phyloP scores from a whole-genome alignment of 2,888 invertebrate genomes.

The Nesidiocoris tenuis region DNA sequence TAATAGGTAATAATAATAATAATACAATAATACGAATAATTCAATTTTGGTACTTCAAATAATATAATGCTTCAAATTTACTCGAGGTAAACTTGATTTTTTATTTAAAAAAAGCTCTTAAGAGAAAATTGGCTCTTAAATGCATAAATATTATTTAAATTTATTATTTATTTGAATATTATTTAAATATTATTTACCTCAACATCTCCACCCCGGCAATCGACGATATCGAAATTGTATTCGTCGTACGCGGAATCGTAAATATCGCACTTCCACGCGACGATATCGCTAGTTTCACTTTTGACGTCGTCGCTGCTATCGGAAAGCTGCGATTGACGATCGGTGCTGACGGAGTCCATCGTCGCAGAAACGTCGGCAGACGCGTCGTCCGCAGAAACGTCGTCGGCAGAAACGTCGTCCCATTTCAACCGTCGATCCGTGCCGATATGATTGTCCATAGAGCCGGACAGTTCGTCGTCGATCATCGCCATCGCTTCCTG shows the following conservation, averaged over 20 bases:
- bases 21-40: too few species aligned
- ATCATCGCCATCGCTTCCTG: conserved; percentile 12
- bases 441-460: conserved; percentile 26
- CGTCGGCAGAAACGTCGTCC: conserved; percentile 21
- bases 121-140: too few species aligned
- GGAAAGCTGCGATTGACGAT: neutral
- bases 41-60: too few species aligned
- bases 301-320: conserved; percentile 36
- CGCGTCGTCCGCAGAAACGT: too few species aligned
- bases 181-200: conserved; percentile 33
- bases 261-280: conserved; percentile 53
- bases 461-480: conserved; percentile 22
- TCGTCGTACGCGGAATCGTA: conserved; percentile 51
- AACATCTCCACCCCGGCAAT: conserved; percentile 34
- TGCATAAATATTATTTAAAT: too few species aligned
- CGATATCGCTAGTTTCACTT: conserved; percentile 53
- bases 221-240: conserved; percentile 47
- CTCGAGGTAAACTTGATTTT: too few species aligned
- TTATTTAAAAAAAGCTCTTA: too few species aligned
- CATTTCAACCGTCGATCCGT: neutral
- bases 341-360: conserved; percentile 31
- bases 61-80: too few species aligned
- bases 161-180: too few species aligned
- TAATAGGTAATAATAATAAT: too few species aligned
- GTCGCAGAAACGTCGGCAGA: conserved; percentile 14